Evolutionary conservation across 2,113 vertebrate genomes (phyloP), one percentile per base, ranked within the genome.

Genomic region (Axis porcinus): DNA sequence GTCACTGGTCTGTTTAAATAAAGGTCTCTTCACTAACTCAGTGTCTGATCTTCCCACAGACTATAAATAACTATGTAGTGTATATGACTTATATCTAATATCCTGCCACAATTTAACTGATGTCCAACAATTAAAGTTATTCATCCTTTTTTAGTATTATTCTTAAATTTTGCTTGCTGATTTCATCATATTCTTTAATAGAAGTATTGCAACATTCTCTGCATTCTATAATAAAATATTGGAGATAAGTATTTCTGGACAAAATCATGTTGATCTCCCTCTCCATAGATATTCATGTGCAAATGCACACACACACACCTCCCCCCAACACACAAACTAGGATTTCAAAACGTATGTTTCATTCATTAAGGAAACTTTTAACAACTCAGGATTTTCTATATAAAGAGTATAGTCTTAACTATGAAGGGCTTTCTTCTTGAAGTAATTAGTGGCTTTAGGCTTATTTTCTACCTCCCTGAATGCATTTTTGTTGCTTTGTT

Each of bases 1-100:
- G 85, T 94, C 60, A 93, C 57, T 94, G 50, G 40, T 2, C 30
- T 96, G 21, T 96, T 97, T 88, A 96, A 94, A 95, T 94, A 88
- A 91, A 95, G 3, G 17, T 54, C 58, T 96, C 25, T 84, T 62
- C 25, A 96, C 43, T 78, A 84, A 93, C 17, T 94, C 45, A n/a
- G 30, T 92, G 54, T 95, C 86, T 95, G 45, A 54, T 94, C 14
- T 79, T 85, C 7, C 64, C 27, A 84, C 55, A 90, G 62, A 97
- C 47, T 70, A 62, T 92, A 85, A 88, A 89, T 88, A 60, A 57
- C 30, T 52, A 47, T 76, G 11, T 60, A 64, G 4, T 89, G 57
- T 74, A 17, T 27, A 40, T 64, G 30, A 93, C 45, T 78, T 96
- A 90, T n/a, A 10, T 78, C 50, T 83, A 85, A 54, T 25, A 83